phyloP scores from a whole-genome alignment of 2,888 invertebrate species.

The Pristionchus arcanus region DNA sequence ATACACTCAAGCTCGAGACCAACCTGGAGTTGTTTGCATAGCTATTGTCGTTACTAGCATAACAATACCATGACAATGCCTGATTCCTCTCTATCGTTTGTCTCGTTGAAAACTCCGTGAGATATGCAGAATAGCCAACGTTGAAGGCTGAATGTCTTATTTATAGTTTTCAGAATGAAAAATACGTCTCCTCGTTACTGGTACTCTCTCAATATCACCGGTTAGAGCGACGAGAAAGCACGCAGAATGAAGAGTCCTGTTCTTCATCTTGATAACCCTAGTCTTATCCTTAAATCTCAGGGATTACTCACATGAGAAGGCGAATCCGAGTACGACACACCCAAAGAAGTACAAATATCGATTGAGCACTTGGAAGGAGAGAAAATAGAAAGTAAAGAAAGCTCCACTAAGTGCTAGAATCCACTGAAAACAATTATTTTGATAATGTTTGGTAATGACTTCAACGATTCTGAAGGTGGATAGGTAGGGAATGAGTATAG shows the following conservation, averaged over 20 bases:
- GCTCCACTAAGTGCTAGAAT: background rate
- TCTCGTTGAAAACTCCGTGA: constrained; percentile 46
- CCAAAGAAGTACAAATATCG: constrained; percentile 43
- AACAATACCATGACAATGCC: constrained; percentile 32
- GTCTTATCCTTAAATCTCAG: background rate
- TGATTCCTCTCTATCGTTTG: constrained; percentile 42
- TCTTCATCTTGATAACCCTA: no score
- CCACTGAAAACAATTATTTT: background rate
- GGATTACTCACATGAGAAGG: constrained; percentile 29
- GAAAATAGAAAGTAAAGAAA: constrained; percentile 17
- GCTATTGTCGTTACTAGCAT: background rate
- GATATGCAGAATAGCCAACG: constrained; percentile 36
- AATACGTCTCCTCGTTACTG: no score
- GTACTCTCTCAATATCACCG: no score
- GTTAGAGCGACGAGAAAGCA: no score
- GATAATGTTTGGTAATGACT: no score
- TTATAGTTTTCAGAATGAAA: no score
- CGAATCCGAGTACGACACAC: constrained; percentile 31
- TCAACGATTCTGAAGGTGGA: no score
- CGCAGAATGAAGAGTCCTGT: no score
- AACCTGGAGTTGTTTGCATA: background rate
- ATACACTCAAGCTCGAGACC: background rate
- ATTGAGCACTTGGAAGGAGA: constrained; percentile 39
- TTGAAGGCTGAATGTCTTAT: no score
- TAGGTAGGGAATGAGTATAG: no score